These are phyloP conservation scores for Heliconius hortense DNA, from an alignment of 2,888 invertebrate species.

Conservation along the genomic window DNA sequence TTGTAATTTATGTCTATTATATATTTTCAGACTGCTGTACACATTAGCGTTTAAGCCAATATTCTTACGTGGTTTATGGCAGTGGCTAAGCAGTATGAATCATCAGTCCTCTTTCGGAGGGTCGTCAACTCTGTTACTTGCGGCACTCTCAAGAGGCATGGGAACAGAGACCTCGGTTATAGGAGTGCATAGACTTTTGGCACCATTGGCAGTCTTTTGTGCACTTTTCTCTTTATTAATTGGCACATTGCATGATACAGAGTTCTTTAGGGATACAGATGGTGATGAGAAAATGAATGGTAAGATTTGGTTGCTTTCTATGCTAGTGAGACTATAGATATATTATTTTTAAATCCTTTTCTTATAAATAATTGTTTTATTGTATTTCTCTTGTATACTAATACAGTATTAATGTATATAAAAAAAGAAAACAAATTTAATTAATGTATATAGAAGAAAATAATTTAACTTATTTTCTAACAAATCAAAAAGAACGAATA, in stretches of 20 bases:
- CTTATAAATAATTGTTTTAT: too few relatives aligned
- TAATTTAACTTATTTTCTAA: too few relatives aligned
- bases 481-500: too few relatives aligned
- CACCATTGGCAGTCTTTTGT: conserved; percentile 91
- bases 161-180: conserved; percentile 78
- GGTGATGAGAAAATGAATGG: conserved; percentile 65
- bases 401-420: too few relatives aligned
- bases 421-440: too few relatives aligned
- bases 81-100: conserved; percentile 74
- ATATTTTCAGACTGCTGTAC: conserved; percentile 84
- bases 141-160: conserved; percentile 86
- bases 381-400: too few relatives aligned
- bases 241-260: conserved; percentile 92
- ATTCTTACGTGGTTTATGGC: conserved; percentile 90
- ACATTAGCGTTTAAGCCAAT: conserved; percentile 90
- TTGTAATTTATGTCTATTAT: not conserved
- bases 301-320: conserved; percentile 49
- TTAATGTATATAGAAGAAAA: too few relatives aligned
- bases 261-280: conserved; percentile 84
- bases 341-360: too few relatives aligned
- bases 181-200: conserved; percentile 86
- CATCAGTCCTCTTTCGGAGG: conserved; percentile 69
- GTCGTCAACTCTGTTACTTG: conserved; percentile 82
- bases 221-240: conserved; percentile 90
- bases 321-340: not conserved